Evolutionary conservation across 1,140 invertebrate species (phyloP).

Genomic region (Batillaria attramentaria): DNA sequence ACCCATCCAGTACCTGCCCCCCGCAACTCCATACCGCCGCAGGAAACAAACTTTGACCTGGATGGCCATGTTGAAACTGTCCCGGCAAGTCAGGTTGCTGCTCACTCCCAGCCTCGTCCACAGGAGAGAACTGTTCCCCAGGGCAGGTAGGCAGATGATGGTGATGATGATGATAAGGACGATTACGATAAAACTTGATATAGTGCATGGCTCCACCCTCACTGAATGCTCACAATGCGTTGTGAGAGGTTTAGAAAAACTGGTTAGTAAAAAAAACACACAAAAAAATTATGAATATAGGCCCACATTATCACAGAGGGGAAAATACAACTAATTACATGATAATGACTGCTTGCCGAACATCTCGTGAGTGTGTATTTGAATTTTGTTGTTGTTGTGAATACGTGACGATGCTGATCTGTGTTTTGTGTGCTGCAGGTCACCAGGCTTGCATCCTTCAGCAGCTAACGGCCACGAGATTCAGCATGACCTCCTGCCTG

Average conservation of each 20-base stretch:
- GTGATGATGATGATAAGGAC: not conserved
- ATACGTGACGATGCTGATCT: too few relatives aligned
- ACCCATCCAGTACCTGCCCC: constrained; percentile 10
- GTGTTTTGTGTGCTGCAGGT: not conserved
- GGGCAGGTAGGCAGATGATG: constrained; percentile 22
- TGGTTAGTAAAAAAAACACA: too few relatives aligned
- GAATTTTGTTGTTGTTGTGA: too few relatives aligned
- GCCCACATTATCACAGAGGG: too few relatives aligned
- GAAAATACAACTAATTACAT: too few relatives aligned
- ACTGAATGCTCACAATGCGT: not conserved
- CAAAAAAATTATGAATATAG: too few relatives aligned
- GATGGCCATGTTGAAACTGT: constrained; percentile 65
- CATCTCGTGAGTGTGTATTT: too few relatives aligned
- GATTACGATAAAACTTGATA: not conserved
- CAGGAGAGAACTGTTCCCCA: constrained; percentile 25
- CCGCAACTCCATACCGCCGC: constrained; percentile 26
- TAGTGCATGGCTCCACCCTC: too few relatives aligned
- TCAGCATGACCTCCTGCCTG: constrained; percentile 84
- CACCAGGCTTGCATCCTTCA: not conserved
- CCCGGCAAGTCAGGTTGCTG: constrained; percentile 27
- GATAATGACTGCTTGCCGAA: too few relatives aligned
- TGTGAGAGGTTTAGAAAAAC: not conserved
- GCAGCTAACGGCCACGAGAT: constrained; percentile 15
- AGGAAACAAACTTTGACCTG: constrained; percentile 68
- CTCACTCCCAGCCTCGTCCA: constrained; percentile 15